A percentile compares a stretch with the other conserved stretches of the same genome.
phyloP scores from a whole-genome alignment of 2,113 vertebrate species.

The Chamaetylas fuelleborni region DNA sequence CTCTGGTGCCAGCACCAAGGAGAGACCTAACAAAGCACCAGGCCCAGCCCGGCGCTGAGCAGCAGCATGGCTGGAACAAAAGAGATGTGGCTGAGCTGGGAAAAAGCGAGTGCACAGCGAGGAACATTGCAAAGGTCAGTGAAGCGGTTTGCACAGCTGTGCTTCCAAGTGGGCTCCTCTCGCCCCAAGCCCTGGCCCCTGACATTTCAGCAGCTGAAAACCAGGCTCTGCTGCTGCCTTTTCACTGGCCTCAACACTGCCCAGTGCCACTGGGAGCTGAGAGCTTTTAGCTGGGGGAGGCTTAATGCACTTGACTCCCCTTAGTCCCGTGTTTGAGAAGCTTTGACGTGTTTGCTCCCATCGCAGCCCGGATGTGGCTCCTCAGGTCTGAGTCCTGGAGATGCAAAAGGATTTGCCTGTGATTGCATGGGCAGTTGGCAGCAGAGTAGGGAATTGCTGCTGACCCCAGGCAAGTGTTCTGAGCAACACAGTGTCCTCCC shows the following conservation, averaged over 20 bases:
- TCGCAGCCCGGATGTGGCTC: background rate
- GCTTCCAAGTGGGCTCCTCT: background rate
- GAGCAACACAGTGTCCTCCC: background rate
- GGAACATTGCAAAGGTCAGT: background rate
- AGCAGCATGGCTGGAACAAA: background rate
- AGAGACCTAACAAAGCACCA: background rate
- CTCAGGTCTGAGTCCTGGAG: background rate
- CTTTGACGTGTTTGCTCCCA: background rate
- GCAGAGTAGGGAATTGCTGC: background rate
- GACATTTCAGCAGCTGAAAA: background rate
- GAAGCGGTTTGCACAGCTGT: background rate
- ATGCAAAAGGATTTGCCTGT: background rate
- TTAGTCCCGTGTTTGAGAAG: background rate
- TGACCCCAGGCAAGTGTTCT: rapidly evolving
- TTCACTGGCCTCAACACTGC: background rate
- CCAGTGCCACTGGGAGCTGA: background rate
- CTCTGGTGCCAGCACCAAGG: background rate
- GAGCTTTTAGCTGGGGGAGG: background rate
- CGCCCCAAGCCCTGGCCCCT: background rate
- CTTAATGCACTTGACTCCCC: background rate
- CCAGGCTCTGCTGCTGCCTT: background rate
- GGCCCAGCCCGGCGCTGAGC: rapidly evolving
- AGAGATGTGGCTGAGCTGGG: background rate
- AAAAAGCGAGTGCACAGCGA: background rate
- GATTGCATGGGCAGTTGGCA: background rate